Evolutionary conservation across 2,797 vertebrate genomes (phyloP).

Genomic region (Enteromius viviparus): DNA sequence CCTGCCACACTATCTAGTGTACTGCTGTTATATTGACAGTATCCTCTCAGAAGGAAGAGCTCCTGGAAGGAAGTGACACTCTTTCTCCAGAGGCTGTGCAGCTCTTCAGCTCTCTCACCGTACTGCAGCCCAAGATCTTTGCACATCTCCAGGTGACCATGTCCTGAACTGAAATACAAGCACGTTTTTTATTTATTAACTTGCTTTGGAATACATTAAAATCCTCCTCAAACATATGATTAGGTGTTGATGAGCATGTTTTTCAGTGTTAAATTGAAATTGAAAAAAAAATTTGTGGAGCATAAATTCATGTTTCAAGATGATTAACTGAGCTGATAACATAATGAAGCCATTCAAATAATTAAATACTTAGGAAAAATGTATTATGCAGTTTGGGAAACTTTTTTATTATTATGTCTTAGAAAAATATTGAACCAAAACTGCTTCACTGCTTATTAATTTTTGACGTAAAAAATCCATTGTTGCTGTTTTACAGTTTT

Average conservation of each 20-base stretch:
- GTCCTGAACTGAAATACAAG: neutral
- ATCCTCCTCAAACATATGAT: neutral
- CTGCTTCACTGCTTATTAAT: neutral
- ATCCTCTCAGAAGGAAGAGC: constrained; percentile 44
- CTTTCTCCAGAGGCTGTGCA: constrained; percentile 75
- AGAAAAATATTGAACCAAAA: neutral
- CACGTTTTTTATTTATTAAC: neutral
- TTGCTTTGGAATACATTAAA: neutral
- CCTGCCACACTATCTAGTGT: neutral
- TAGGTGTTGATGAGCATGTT: neutral
- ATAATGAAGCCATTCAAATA: neutral
- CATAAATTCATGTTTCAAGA: neutral
- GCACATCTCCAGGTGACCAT: constrained; percentile 80
- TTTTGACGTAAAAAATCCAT: neutral
- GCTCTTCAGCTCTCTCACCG: constrained; percentile 78
- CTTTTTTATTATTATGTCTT: neutral
- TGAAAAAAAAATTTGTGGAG: neutral
- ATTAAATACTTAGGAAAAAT: neutral
- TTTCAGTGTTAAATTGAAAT: neutral
- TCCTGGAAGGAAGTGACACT: constrained; percentile 60
- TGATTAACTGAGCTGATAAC: neutral
- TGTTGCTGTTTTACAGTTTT: neutral
- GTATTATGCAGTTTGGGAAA: neutral
- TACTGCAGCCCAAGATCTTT: constrained; percentile 83
- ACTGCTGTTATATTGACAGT: constrained; percentile 42